phyloP scores from a whole-genome alignment of 2,797 vertebrate genomes.

The Rhinophrynus dorsalis region DNA sequence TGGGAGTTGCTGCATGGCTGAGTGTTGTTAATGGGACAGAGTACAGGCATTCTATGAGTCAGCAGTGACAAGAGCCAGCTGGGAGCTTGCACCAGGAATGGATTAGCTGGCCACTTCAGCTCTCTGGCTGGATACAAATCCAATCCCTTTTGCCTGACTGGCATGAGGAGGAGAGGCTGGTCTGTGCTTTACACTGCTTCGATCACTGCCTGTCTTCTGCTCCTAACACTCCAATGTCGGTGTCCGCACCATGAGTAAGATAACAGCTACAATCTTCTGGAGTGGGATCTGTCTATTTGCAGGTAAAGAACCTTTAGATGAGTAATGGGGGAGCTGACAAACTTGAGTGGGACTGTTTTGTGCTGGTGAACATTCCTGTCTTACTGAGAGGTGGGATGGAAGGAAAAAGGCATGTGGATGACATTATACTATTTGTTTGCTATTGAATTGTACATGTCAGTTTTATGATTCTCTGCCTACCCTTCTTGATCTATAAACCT shows the following conservation, averaged over 20 bases:
- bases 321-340: background rate
- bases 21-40: slow-evolving; percentile 6
- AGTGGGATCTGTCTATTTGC: slow-evolving; percentile 63
- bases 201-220: slow-evolving; percentile 28
- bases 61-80: slow-evolving; percentile 80
- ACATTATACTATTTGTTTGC: background rate
- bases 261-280: slow-evolving; percentile 59
- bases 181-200: slow-evolving; percentile 3
- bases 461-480: background rate
- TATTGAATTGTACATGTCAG: background rate
- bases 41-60: slow-evolving; percentile 60
- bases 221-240: slow-evolving; percentile 50
- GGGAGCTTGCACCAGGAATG: slow-evolving; percentile 64
- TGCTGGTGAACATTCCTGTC: slow-evolving; percentile 13
- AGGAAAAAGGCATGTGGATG: background rate
- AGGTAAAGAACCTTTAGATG: slow-evolving; percentile 59
- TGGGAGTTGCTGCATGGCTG: background rate
- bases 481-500: too few species aligned
- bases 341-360: too few species aligned
- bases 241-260: slow-evolving; percentile 59
- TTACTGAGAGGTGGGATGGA: background rate
- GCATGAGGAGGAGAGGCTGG: slow-evolving; percentile 57
- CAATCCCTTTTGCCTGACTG: slow-evolving; percentile 73
- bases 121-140: slow-evolving; percentile 59
- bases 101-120: slow-evolving; percentile 67